Percentiles rank a stretch among this genome's conserved stretches.
Conservation (phyloP, 2,888 invertebrate species). For the Eudemis profundana region DNA sequence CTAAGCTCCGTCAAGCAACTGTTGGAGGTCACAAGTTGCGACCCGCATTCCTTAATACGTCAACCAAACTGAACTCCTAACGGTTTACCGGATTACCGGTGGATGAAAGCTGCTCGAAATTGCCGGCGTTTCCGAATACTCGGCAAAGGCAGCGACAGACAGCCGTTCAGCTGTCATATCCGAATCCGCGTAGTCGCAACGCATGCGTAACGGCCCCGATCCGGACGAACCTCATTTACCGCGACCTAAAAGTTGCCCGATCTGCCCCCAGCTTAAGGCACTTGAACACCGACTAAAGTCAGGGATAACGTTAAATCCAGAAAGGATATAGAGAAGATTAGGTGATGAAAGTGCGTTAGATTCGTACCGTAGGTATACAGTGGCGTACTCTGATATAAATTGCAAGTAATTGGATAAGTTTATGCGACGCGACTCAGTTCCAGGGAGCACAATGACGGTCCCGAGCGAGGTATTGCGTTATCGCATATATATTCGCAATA, state of each 20-base stretch:
- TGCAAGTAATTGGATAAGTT: conserved; percentile 69
- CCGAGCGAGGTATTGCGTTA: conserved; percentile 58
- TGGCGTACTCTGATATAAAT: conserved; percentile 56
- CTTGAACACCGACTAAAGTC: conserved; percentile 38
- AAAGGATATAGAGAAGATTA: conserved; percentile 42
- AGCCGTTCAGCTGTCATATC: conserved; percentile 29
- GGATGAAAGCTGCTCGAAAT: conserved; percentile 49
- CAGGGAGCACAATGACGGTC: conserved; percentile 58
- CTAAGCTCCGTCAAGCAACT: conserved; percentile 56
- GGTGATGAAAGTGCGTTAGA: conserved; percentile 44
- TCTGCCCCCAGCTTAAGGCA: conserved; percentile 32
- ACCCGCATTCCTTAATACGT: conserved; percentile 48
- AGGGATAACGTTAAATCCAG: conserved; percentile 43
- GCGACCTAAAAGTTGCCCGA: conserved; percentile 22
- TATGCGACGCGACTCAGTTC: conserved; percentile 55
- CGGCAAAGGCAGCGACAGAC: conserved; percentile 24
- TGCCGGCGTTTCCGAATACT: conserved; percentile 47
- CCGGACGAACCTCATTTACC: conserved; percentile 22
- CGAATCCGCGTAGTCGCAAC: conserved; percentile 20
- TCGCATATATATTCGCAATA: conserved; percentile 71
- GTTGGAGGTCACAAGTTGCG: conserved; percentile 49
- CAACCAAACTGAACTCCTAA: conserved; percentile 66
- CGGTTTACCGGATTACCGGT: conserved; percentile 58
- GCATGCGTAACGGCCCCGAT: conserved; percentile 9
- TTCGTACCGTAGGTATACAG: conserved; percentile 37